Conservation (phyloP, 1,140 invertebrate species). For the Drosophila willistoni region DNA sequence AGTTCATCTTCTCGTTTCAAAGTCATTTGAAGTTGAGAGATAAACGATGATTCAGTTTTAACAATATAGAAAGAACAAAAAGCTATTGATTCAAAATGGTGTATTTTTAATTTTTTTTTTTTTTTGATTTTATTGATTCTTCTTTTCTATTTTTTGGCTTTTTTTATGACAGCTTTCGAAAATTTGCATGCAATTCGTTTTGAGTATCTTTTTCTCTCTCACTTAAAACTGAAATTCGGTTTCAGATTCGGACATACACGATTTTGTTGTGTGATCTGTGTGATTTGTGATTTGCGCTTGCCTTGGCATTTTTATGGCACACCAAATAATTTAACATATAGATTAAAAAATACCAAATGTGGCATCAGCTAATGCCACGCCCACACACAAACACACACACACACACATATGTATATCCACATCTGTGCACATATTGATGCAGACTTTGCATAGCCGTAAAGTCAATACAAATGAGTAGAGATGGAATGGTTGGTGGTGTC, state of each 20-base stretch:
- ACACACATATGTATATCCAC: slow-evolving; percentile 24
- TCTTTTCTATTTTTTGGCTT: slow-evolving; percentile 26
- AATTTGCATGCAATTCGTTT: slow-evolving; percentile 11
- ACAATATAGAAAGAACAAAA: background rate
- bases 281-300: slow-evolving; percentile 40
- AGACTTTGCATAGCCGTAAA: slow-evolving; percentile 76
- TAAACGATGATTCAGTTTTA: slow-evolving; percentile 10
- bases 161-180: slow-evolving; percentile 8
- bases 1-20: slow-evolving; percentile 5
- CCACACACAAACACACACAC: slow-evolving; percentile 24
- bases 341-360: slow-evolving; percentile 59
- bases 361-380: slow-evolving; percentile 52
- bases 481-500: slow-evolving; percentile 20
- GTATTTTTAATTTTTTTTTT: background rate
- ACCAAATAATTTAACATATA: slow-evolving; percentile 53
- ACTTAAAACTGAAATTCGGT: background rate
- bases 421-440: slow-evolving; percentile 42
- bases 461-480: slow-evolving; percentile 58
- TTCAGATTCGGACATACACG: slow-evolving; percentile 2
- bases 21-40: background rate
- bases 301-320: slow-evolving; percentile 66
- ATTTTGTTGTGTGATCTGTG: slow-evolving; percentile 1
- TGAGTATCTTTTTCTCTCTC: background rate
- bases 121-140: slow-evolving; percentile 24
- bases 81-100: background rate